Conservation (phyloP, 1,140 invertebrate species). For the Lethrus apterus region DNA sequence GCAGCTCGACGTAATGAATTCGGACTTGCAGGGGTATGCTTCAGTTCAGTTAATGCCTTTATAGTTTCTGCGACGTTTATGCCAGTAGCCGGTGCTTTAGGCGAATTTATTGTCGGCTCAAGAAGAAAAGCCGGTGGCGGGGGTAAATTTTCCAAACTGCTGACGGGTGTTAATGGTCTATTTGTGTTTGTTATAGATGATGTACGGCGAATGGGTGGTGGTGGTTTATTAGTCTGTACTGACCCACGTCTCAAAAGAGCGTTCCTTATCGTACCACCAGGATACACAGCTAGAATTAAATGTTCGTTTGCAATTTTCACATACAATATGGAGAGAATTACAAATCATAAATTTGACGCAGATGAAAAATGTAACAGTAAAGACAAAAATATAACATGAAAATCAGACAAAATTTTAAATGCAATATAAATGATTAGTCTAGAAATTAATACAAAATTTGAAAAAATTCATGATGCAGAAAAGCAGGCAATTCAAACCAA, state of each 20-base stretch:
- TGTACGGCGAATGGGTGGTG: slow-evolving; percentile 77
- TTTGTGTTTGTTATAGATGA: slow-evolving; percentile 65
- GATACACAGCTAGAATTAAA: slow-evolving; percentile 35
- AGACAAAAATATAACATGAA: no score
- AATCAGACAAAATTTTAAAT: no score
- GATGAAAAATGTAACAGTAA: no score
- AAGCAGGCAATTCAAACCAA: no score
- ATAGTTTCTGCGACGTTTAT: slow-evolving; percentile 80
- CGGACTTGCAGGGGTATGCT: slow-evolving; percentile 79
- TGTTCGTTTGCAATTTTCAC: slow-evolving; percentile 5
- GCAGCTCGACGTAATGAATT: slow-evolving; percentile 57
- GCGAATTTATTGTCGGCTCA: slow-evolving; percentile 46
- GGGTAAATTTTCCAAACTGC: slow-evolving; percentile 59
- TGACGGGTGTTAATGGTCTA: slow-evolving; percentile 26
- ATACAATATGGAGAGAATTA: slow-evolving; percentile 1
- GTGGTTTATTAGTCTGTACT: slow-evolving; percentile 62
- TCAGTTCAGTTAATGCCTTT: slow-evolving; percentile 73
- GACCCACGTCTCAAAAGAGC: slow-evolving; percentile 50
- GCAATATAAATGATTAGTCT: no score
- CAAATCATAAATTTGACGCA: no score
- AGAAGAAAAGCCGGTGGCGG: slow-evolving; percentile 78
- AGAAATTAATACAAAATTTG: no score
- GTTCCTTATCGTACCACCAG: slow-evolving; percentile 39
- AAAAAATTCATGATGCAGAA: no score
- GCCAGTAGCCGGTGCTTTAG: slow-evolving; percentile 2